Evolutionary conservation across 2,113 vertebrate genomes (phyloP).

Genomic region (Mandrillus leucophaeus): DNA sequence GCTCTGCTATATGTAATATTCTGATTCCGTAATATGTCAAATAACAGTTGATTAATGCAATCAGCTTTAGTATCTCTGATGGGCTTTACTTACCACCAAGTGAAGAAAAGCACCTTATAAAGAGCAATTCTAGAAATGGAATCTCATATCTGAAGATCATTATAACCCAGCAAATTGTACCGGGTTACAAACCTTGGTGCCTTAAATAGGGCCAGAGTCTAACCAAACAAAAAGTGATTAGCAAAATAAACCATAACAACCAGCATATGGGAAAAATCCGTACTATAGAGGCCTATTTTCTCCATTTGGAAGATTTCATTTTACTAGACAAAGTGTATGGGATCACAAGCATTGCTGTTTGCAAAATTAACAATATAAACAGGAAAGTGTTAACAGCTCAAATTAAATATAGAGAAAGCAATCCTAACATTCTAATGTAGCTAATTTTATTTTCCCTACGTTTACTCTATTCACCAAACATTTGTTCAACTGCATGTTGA

Average conservation of each 20-base stretch:
- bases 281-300: background rate
- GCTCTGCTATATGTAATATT: background rate
- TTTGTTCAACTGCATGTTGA: background rate
- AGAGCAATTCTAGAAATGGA: background rate
- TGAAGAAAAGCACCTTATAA: constrained; percentile 4
- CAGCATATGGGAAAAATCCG: background rate
- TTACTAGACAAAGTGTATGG: background rate
- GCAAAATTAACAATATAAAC: constrained; percentile 36
- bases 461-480: background rate
- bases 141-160: background rate
- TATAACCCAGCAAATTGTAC: background rate
- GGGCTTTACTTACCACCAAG: background rate
- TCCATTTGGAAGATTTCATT: constrained; percentile 23
- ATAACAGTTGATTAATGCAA: constrained; percentile 1
- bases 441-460: constrained; percentile 1
- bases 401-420: background rate
- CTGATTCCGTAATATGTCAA: background rate
- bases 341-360: background rate
- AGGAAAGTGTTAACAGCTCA: constrained; percentile 25
- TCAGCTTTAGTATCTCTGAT: background rate
- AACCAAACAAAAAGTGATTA: constrained; percentile 29
- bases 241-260: background rate
- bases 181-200: background rate
- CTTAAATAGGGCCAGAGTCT: background rate
- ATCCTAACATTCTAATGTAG: constrained; percentile 8